A percentile compares a stretch with the other conserved stretches of the same genome.
Conservation (phyloP, 2,888 invertebrate genomes). For the Pseudoips prasinana region DNA sequence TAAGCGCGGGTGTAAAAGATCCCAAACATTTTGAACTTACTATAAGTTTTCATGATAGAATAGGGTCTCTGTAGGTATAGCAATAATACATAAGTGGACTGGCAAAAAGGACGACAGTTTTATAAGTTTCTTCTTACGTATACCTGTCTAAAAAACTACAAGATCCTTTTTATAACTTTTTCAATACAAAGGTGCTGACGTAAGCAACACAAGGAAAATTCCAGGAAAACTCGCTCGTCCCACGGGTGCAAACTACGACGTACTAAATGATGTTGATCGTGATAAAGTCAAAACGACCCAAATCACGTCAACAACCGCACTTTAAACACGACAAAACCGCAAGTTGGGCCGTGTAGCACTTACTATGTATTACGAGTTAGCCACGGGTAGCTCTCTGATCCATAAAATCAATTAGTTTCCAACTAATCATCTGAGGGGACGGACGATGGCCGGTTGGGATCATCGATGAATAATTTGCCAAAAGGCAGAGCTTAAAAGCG, state of each 20-base stretch:
- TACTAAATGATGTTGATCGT: constrained; percentile 24
- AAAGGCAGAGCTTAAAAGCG: constrained; percentile 29
- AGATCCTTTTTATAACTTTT: constrained; percentile 1
- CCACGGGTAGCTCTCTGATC: background rate
- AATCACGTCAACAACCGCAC: constrained; percentile 32
- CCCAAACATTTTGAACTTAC: too few species aligned
- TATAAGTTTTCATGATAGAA: too few species aligned
- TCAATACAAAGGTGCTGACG: constrained; percentile 2
- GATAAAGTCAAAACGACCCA: constrained; percentile 33
- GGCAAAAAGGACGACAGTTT: background rate
- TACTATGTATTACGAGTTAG: background rate
- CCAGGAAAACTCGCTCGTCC: constrained; percentile 2
- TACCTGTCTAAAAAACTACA: too few species aligned
- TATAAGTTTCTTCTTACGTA: too few species aligned
- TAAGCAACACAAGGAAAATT: constrained; percentile 6
- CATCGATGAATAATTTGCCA: constrained; percentile 55
- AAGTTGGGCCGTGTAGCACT: too few species aligned
- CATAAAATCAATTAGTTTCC: constrained; percentile 59
- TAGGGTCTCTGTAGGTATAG: too few species aligned
- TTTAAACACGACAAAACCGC: constrained; percentile 38
- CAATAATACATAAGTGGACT: too few species aligned
- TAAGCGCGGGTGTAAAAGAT: too few species aligned
- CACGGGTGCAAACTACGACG: constrained; percentile 1
- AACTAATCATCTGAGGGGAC: constrained; percentile 55
- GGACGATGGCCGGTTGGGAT: constrained; percentile 50